Evolutionary conservation across 92 coral and sea anemone species (phyloP).

Genomic region (Metridium senile): DNA sequence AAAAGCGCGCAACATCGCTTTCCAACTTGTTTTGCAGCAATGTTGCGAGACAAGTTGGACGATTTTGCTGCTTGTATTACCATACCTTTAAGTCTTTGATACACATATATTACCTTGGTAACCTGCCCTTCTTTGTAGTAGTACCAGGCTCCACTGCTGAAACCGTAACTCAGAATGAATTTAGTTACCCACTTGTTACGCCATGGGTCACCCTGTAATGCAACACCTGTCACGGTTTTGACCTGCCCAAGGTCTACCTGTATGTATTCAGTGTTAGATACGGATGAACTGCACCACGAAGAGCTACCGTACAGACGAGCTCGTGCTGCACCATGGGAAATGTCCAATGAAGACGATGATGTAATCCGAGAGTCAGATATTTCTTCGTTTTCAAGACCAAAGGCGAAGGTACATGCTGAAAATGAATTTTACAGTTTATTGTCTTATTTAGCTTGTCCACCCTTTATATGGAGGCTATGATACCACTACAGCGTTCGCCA

Average conservation of each 20-base stretch:
- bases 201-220: constrained; percentile 27
- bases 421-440: no score
- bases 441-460: no score
- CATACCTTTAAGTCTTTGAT: background rate
- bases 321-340: constrained; percentile 15
- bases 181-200: constrained; percentile 17
- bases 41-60: no score
- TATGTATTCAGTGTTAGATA: constrained; percentile 38
- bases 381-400: constrained; percentile 29
- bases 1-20: no score
- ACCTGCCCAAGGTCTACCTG: constrained; percentile 29
- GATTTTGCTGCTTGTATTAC: no score
- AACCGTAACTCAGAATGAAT: constrained; percentile 21
- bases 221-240: constrained; percentile 37
- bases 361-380: constrained; percentile 21
- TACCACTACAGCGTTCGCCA: no score
- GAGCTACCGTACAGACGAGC: constrained; percentile 39
- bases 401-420: constrained; percentile 16
- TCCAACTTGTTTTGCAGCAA: no score
- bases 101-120: constrained; percentile 2
- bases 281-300: constrained; percentile 23
- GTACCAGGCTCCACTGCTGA: constrained; percentile 1
- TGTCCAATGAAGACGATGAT: constrained; percentile 23
- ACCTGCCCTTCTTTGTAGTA: constrained; percentile 20
- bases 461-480: no score